phyloP scores from a whole-genome alignment of 92 coral and sea anemone species.

The Scolanthus callimorphus region DNA sequence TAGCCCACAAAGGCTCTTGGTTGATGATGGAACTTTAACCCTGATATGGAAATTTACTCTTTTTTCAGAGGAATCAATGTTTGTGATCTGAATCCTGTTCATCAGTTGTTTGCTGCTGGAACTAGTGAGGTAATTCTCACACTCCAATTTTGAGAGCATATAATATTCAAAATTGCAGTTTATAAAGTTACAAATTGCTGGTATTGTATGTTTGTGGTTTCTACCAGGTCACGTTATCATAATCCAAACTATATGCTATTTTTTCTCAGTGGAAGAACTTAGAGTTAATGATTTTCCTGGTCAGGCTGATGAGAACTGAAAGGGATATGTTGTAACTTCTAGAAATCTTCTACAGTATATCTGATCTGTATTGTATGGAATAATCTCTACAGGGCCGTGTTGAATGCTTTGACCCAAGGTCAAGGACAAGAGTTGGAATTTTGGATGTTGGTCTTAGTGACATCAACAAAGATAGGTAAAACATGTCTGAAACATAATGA shows the following conservation, averaged over 20 bases:
- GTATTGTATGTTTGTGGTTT: not conserved
- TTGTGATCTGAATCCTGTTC: constrained; percentile 88
- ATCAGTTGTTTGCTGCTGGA: constrained; percentile 93
- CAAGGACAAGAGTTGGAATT: constrained; percentile 87
- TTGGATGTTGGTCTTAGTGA: constrained; percentile 81
- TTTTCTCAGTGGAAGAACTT: too few relatives aligned
- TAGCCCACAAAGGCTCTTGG: too few relatives aligned
- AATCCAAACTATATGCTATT: too few relatives aligned
- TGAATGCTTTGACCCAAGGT: constrained; percentile 97
- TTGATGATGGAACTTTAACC: too few relatives aligned
- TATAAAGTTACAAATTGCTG: not conserved
- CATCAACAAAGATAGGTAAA: constrained; percentile 68
- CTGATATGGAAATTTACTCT: too few relatives aligned
- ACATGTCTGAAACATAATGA: too few relatives aligned
- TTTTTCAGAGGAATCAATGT: constrained; percentile 75
- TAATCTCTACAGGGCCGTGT: constrained; percentile 72
- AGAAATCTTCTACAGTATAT: not conserved
- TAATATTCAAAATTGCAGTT: not conserved
- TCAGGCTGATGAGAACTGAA: too few relatives aligned
- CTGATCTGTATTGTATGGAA: not conserved
- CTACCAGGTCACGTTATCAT: too few relatives aligned
- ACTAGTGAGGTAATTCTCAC: constrained; percentile 91
- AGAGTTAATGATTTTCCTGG: too few relatives aligned
- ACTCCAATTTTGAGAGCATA: too few relatives aligned
- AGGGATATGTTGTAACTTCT: too few relatives aligned